Evolutionary conservation across 2,888 invertebrate genomes (phyloP).

Genomic region (Peribatodes rhomboidaria): DNA sequence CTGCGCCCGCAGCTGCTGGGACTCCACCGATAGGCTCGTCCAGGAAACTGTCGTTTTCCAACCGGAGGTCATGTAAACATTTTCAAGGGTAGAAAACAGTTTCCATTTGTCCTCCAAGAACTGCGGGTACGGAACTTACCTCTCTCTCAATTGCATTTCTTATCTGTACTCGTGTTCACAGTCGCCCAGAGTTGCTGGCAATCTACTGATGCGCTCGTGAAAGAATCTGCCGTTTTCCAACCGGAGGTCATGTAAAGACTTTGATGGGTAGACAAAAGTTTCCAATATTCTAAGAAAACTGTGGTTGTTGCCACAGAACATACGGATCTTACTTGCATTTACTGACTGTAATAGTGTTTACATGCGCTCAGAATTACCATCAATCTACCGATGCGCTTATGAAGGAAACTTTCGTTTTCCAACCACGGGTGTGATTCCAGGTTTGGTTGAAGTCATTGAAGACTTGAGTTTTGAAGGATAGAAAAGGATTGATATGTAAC

Average conservation of each 20-base stretch:
- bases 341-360: slow-evolving; percentile 94
- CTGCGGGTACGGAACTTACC: slow-evolving; percentile 50
- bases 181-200: slow-evolving; percentile 91
- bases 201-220: slow-evolving; percentile 88
- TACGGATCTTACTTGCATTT: slow-evolving; percentile 89
- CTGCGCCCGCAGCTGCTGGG: slow-evolving; percentile 95
- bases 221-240: slow-evolving; percentile 92
- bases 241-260: slow-evolving; percentile 85
- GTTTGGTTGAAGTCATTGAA: too few species aligned
- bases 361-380: slow-evolving; percentile 96
- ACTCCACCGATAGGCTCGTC: slow-evolving; percentile 88
- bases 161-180: slow-evolving; percentile 86
- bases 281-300: slow-evolving; percentile 82
- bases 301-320: slow-evolving; percentile 83
- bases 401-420: slow-evolving; percentile 91
- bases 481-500: too few species aligned
- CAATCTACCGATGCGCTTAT: slow-evolving; percentile 88
- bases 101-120: background rate
- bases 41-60: slow-evolving; percentile 92
- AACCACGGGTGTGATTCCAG: slow-evolving; percentile 83
- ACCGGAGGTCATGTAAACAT: slow-evolving; percentile 86
- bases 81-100: background rate
- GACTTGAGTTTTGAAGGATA: too few species aligned
- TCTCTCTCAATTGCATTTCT: slow-evolving; percentile 90
- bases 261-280: background rate